phyloP scores from a whole-genome alignment of 2,888 invertebrate species.

The Amphimallon solstitiale region DNA sequence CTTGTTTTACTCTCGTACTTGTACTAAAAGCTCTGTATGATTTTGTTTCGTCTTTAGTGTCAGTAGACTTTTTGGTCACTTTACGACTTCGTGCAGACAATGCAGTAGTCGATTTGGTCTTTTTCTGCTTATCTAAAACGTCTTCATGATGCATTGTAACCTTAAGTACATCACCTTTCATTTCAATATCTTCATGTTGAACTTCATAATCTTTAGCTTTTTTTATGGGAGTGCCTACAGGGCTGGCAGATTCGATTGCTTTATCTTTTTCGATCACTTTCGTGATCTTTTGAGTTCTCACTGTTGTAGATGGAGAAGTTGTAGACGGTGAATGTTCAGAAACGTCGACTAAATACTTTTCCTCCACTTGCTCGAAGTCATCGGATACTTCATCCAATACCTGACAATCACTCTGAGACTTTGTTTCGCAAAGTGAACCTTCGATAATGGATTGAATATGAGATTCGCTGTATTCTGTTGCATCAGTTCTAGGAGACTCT shows the following conservation, averaged over 20 bases:
- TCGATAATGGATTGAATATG: slow-evolving; percentile 55
- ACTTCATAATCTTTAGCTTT: slow-evolving; percentile 35
- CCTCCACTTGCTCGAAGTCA: slow-evolving; percentile 3
- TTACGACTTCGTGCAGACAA: slow-evolving; percentile 3
- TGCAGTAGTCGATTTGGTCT: slow-evolving; percentile 33
- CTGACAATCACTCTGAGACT: slow-evolving; percentile 10
- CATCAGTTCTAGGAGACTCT: slow-evolving; percentile 52
- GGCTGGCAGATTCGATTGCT: slow-evolving; percentile 4
- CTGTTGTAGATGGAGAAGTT: slow-evolving; percentile 12
- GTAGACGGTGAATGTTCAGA: slow-evolving; percentile 7
- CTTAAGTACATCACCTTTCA: slow-evolving; percentile 63
- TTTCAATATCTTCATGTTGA: slow-evolving; percentile 57
- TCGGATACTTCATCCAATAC: background rate
- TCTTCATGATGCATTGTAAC: slow-evolving; percentile 58
- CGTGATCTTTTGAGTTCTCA: slow-evolving; percentile 23
- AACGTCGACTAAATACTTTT: background rate
- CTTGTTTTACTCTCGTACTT: slow-evolving; percentile 40
- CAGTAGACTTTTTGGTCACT: slow-evolving; percentile 13
- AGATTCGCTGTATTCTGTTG: slow-evolving; percentile 54
- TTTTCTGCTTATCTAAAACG: slow-evolving; percentile 6
- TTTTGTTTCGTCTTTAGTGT: slow-evolving; percentile 20
- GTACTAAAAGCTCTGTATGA: slow-evolving; percentile 25
- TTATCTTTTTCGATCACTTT: slow-evolving; percentile 30
- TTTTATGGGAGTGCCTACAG: background rate
- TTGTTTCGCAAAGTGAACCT: slow-evolving; percentile 9